Conservation (phyloP, 2,113 vertebrate genomes). For the Spilogale gracilis region DNA sequence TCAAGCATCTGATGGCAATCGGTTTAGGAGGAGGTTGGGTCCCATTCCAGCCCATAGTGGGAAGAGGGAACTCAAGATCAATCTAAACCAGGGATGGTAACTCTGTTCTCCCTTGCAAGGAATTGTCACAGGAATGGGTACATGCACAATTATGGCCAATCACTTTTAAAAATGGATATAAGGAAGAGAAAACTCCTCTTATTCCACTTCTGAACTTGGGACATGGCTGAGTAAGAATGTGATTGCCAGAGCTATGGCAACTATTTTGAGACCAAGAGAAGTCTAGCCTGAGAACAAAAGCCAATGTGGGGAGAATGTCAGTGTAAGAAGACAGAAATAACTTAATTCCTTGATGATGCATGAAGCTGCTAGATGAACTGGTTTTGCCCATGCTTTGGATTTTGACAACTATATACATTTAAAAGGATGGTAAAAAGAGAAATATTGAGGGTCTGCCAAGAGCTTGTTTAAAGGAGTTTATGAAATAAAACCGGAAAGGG, state of each 20-base stretch:
- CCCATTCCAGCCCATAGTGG: neutral
- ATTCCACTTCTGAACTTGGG: neutral
- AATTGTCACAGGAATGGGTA: neutral
- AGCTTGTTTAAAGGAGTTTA: neutral
- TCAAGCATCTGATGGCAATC: neutral
- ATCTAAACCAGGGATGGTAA: neutral
- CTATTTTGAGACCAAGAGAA: constrained; percentile 21
- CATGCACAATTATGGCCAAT: neutral
- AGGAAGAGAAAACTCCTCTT: neutral
- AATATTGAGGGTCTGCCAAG: neutral
- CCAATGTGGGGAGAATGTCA: neutral
- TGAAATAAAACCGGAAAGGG: neutral
- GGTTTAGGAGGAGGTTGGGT: neutral
- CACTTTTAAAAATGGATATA: neutral
- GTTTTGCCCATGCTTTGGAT: neutral
- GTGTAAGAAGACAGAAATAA: neutral
- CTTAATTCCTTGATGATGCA: neutral
- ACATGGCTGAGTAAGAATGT: neutral
- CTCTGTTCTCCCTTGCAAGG: neutral
- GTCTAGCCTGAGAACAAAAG: neutral
- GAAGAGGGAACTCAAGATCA: neutral
- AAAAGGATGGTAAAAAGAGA: neutral
- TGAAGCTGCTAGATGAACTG: neutral
- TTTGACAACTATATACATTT: neutral
- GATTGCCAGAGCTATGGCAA: neutral